phyloP scores from a whole-genome alignment of 2,797 vertebrate genomes.

The Bradypodion pumilum region DNA sequence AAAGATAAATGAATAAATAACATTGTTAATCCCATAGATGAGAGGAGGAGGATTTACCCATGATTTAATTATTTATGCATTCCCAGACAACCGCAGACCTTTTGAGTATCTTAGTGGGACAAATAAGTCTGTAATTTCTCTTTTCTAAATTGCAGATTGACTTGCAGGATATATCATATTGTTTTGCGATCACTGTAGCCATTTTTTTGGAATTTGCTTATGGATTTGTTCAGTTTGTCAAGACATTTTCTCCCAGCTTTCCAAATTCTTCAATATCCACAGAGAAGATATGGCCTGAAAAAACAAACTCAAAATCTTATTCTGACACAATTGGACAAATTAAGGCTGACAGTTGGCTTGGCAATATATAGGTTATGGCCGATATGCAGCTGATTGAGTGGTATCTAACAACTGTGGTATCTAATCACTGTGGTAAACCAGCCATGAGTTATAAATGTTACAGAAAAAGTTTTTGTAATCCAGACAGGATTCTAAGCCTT shows the following conservation, averaged over 20 bases:
- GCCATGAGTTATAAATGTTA: background rate
- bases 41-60: slow-evolving; percentile 12
- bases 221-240: too few species aligned
- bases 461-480: background rate
- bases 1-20: background rate
- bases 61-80: background rate
- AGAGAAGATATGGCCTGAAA: too few species aligned
- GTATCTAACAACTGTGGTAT: background rate
- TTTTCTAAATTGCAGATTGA: background rate
- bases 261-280: too few species aligned
- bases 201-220: background rate
- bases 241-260: too few species aligned
- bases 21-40: slow-evolving; percentile 18
- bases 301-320: too few species aligned
- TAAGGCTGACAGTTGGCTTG: background rate
- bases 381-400: background rate
- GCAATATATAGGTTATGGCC: background rate
- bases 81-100: background rate
- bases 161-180: background rate
- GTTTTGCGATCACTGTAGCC: background rate
- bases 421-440: background rate
- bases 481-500: background rate
- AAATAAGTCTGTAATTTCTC: background rate
- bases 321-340: background rate
- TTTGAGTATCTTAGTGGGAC: background rate